phyloP scores from a whole-genome alignment of 1,140 invertebrate genomes.

The Alviniconcha marisindica region DNA sequence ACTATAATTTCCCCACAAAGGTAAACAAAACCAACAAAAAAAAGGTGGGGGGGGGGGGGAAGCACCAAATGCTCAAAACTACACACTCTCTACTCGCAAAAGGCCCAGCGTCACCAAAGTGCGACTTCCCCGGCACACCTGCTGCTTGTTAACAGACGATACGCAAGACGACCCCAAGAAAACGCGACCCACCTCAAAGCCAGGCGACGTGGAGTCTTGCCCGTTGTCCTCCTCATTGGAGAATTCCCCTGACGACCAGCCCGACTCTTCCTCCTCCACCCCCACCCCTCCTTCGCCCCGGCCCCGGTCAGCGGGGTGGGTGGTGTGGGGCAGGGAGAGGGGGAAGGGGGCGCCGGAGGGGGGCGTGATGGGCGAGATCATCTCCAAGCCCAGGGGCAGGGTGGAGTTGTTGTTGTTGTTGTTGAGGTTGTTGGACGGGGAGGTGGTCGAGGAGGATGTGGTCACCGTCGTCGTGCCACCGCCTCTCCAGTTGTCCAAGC shows the following conservation, averaged over 20 bases:
- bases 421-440: constrained; percentile 78
- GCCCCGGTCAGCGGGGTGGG: background rate
- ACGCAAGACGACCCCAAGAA: background rate
- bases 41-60: too few species aligned
- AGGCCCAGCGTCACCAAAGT: too few species aligned
- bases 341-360: constrained; percentile 45
- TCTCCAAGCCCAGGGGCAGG: constrained; percentile 64
- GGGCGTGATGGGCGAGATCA: constrained; percentile 63
- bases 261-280: constrained; percentile 68
- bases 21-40: too few species aligned
- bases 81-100: too few species aligned
- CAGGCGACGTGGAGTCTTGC: constrained; percentile 53
- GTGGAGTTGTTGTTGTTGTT: constrained; percentile 80
- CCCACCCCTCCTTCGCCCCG: constrained; percentile 56
- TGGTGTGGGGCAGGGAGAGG: constrained; percentile 10
- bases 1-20: too few species aligned
- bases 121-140: too few species aligned
- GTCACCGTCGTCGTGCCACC: background rate
- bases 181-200: constrained; percentile 66
- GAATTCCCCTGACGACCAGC: constrained; percentile 76
- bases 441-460: background rate
- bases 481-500: constrained; percentile 24
- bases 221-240: constrained; percentile 75
- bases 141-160: too few species aligned
- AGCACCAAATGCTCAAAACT: too few species aligned